These are phyloP conservation scores for Malurus splendens DNA, from an alignment of 2,797 vertebrate genomes.

Conservation along the genomic window DNA sequence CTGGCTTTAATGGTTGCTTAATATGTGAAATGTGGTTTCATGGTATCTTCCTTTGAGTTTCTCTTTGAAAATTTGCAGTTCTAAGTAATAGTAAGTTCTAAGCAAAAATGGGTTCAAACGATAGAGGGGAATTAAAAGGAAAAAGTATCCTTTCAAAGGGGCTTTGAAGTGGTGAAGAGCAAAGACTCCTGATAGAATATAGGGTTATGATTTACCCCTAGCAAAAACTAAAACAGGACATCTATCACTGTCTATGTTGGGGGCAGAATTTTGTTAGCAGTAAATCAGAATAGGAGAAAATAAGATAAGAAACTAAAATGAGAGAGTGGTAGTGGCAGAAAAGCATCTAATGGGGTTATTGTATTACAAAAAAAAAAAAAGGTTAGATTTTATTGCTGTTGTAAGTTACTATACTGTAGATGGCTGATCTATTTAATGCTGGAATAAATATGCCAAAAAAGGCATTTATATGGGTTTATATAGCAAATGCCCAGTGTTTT, in stretches of 20 bases:
- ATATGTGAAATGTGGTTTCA: neutral
- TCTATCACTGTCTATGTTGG: neutral
- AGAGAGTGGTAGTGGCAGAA: neutral
- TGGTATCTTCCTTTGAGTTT: neutral
- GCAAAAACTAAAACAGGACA: neutral
- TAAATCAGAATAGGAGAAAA: neutral
- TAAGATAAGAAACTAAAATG: neutral
- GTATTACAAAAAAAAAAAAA: neutral
- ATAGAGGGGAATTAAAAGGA: neutral
- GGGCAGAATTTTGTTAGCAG: neutral
- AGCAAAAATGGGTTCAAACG: constrained; percentile 10
- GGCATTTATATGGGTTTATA: neutral
- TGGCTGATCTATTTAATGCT: neutral
- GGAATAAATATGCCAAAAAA: neutral
- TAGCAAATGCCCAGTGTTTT: constrained; percentile 13
- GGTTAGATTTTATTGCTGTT: neutral
- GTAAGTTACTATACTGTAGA: neutral
- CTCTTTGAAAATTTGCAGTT: constrained; percentile 8
- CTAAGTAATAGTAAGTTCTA: neutral
- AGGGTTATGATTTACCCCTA: neutral
- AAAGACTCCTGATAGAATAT: neutral
- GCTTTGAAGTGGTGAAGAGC: neutral
- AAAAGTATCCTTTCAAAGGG: constrained; percentile 45
- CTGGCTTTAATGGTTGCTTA: neutral
- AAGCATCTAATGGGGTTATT: neutral